A percentile compares a stretch with the other conserved stretches of the same genome.
These are phyloP conservation scores for Entomyzon cyanotis DNA, from an alignment of 2,113 vertebrate genomes.

Conservation along the genomic window DNA sequence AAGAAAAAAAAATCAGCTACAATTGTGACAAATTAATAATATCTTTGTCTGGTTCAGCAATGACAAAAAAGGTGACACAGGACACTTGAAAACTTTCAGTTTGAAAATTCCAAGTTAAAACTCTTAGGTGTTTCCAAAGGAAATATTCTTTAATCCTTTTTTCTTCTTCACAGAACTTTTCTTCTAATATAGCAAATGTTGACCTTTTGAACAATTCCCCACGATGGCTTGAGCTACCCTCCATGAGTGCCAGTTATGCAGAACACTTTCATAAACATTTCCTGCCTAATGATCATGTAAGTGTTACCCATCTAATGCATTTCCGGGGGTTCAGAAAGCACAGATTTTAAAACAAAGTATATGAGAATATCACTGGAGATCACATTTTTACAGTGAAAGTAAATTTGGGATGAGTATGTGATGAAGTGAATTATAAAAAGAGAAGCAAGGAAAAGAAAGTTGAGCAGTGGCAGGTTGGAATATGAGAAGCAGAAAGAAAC, in stretches of 20 bases:
- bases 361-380: background rate
- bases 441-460: background rate
- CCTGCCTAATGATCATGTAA: background rate
- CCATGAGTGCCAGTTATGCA: background rate
- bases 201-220: background rate
- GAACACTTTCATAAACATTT: background rate
- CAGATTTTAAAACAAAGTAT: background rate
- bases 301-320: background rate
- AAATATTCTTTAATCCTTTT: background rate
- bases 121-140: background rate
- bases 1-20: no score
- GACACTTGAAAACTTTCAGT: background rate
- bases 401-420: background rate
- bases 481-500: background rate
- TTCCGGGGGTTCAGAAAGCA: background rate
- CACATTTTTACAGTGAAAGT: background rate
- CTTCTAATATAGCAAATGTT: background rate
- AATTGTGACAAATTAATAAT: background rate
- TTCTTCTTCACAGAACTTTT: background rate
- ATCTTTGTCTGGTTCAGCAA: background rate
- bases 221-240: background rate
- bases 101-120: background rate
- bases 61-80: background rate
- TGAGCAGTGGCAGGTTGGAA: background rate
- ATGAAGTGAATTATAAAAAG: background rate